Evolutionary conservation across 1,140 invertebrate genomes (phyloP).

Genomic region (Phthorimaea operculella): DNA sequence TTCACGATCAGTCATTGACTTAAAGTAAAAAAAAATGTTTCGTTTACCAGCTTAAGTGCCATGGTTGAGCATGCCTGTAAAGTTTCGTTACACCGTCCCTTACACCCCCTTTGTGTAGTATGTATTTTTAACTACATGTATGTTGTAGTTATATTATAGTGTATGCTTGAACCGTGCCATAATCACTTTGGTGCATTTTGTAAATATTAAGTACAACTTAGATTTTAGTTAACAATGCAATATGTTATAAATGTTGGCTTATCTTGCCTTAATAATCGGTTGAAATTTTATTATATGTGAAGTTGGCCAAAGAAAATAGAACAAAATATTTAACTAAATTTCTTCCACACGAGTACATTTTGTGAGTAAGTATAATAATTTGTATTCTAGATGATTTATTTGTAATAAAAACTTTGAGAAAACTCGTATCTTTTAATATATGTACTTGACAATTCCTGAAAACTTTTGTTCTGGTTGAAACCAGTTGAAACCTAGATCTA

Average conservation of each 20-base stretch:
- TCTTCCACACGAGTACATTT: slow-evolving; percentile 20
- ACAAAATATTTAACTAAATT: slow-evolving; percentile 26
- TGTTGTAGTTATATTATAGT: too few species aligned
- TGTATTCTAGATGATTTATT: slow-evolving; percentile 55
- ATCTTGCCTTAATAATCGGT: slow-evolving; percentile 3
- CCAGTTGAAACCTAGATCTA: too few species aligned
- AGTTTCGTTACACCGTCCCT: too few species aligned
- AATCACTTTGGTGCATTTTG: neutral
- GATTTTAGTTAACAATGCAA: slow-evolving; percentile 6
- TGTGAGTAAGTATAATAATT: slow-evolving; percentile 23
- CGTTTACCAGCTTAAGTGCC: too few species aligned
- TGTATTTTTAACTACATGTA: too few species aligned
- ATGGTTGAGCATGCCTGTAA: too few species aligned
- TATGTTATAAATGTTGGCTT: neutral
- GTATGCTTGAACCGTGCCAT: neutral
- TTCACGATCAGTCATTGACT: too few species aligned
- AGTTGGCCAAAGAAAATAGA: slow-evolving; percentile 50
- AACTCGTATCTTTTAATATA: too few species aligned
- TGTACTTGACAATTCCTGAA: too few species aligned
- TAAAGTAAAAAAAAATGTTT: too few species aligned
- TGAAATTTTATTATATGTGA: slow-evolving; percentile 30
- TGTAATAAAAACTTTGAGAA: slow-evolving; percentile 34
- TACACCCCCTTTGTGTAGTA: too few species aligned
- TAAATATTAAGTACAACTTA: slow-evolving; percentile 4
- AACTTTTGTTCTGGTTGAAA: too few species aligned